Base-by-base conservation (phyloP, 2,113 vertebrate species). In the Rhea americana region DNA sequence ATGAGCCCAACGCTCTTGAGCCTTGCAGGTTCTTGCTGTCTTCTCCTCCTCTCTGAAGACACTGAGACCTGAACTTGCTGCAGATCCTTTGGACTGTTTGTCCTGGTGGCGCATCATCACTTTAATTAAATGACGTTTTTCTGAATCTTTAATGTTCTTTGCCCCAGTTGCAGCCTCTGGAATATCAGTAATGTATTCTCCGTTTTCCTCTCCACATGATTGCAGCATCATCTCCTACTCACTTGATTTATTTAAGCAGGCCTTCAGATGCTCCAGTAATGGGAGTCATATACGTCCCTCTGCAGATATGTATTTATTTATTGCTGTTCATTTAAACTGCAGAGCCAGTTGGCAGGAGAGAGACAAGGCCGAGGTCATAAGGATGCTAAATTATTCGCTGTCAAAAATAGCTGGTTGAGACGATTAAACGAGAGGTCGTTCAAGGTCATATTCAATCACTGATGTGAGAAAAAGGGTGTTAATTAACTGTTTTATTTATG, bases 301-400 rank as follows among this genome's bases (percentile, higher is more conserved):
- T 96, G 93, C 95, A 96, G 95, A 96, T 95, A 95, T 70, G 89
- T 95, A 94, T 96, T 96, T 96, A 96, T 96, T 96, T 95, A 94
- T 95, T 84, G 82, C 94, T 72, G 73, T 93, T 94, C 80, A 75
- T 94, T 96, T 91, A 83, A 94, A 78, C 79, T 90, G 94, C 95
- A 91, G 82, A 75, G 93, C 91, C 90, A 90, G 91, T 95, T 95
- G 93, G 94, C 87, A 96, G 91, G 65, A 81, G 87, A 93, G 91
- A 94, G 2, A 47, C 83, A 66, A 93, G 91, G 6, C 81, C 13
- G 48, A 90, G 95, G 96, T 96, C 95, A 96, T 77, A 95, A 90
- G 95, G 89, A 86, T 90, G 87, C 77, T 72, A 77, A 94, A 94
- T 95, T 85, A 90, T 87, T 93, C 7, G 4, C 85, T 76, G 94